Conservation (phyloP, 1,140 invertebrate species). For the Theocolax elegans region DNA sequence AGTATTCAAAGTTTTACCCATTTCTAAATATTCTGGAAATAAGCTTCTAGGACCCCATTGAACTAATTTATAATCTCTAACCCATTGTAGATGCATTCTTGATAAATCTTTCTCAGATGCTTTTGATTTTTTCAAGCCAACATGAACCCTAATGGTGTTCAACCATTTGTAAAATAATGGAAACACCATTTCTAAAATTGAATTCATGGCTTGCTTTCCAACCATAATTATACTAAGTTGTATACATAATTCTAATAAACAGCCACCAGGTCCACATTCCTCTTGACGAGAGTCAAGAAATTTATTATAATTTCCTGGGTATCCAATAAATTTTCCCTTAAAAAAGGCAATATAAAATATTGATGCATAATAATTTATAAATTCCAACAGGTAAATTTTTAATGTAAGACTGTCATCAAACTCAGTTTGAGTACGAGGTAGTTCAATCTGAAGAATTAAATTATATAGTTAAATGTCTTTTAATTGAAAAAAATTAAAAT, state of each 20-base stretch:
- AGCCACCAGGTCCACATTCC: constrained; percentile 88
- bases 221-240: constrained; percentile 95
- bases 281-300: constrained; percentile 83
- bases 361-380: constrained; percentile 97
- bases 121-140: constrained; percentile 58
- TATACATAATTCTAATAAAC: constrained; percentile 89
- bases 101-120: constrained; percentile 49
- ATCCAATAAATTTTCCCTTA: constrained; percentile 90
- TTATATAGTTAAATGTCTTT: background rate
- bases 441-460: constrained; percentile 72
- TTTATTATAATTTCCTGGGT: constrained; percentile 81
- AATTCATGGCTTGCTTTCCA: constrained; percentile 93
- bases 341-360: constrained; percentile 99
- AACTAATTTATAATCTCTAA: constrained; percentile 89
- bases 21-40: constrained; percentile 97
- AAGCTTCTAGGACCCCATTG: constrained; percentile 89
- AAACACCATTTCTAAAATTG: constrained; percentile 82
- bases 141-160: constrained; percentile 72
- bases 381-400: constrained; percentile 96
- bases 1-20: constrained; percentile 82
- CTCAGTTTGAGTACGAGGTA: constrained; percentile 94
- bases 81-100: constrained; percentile 77
- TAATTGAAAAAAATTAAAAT: background rate
- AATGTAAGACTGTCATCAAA: constrained; percentile 96
- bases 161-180: constrained; percentile 79